Conservation (phyloP, 2,888 invertebrate species). For the Adelognathus sp. region DNA sequence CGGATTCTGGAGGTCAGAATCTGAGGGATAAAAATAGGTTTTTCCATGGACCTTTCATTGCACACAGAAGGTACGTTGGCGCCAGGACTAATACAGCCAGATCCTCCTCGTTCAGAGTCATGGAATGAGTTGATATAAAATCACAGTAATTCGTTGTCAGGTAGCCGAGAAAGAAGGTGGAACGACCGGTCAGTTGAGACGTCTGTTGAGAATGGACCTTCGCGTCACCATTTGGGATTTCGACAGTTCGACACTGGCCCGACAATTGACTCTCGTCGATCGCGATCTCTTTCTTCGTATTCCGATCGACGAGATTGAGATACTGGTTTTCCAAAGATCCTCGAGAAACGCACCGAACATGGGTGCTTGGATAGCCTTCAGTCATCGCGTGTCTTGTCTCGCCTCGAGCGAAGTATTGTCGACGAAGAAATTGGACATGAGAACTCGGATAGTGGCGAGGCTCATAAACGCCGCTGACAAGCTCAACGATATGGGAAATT, state of each 20-base stretch:
- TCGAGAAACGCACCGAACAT: constrained; percentile 82
- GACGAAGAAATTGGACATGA: constrained; percentile 72
- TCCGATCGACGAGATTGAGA: constrained; percentile 80
- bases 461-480: constrained; percentile 83
- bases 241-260: constrained; percentile 82
- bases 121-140: too few species aligned
- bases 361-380: constrained; percentile 82
- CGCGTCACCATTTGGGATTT: constrained; percentile 82
- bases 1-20: too few species aligned
- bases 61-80: too few species aligned
- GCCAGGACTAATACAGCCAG: too few species aligned
- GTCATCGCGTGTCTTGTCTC: constrained; percentile 82
- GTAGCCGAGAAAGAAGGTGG: constrained; percentile 4
- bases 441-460: constrained; percentile 82
- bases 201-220: constrained; percentile 79
- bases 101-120: too few species aligned
- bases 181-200: constrained; percentile 73
- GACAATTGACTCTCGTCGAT: constrained; percentile 83
- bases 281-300: constrained; percentile 82
- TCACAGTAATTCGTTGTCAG: too few species aligned
- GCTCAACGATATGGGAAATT: constrained; percentile 82
- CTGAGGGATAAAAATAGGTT: too few species aligned
- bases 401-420: constrained; percentile 81
- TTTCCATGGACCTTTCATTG: too few species aligned
- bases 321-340: constrained; percentile 80